Evolutionary conservation across 2,797 vertebrate genomes (phyloP), one percentile per base, ranked within the genome.

Genomic region (Anabas testudineus): DNA sequence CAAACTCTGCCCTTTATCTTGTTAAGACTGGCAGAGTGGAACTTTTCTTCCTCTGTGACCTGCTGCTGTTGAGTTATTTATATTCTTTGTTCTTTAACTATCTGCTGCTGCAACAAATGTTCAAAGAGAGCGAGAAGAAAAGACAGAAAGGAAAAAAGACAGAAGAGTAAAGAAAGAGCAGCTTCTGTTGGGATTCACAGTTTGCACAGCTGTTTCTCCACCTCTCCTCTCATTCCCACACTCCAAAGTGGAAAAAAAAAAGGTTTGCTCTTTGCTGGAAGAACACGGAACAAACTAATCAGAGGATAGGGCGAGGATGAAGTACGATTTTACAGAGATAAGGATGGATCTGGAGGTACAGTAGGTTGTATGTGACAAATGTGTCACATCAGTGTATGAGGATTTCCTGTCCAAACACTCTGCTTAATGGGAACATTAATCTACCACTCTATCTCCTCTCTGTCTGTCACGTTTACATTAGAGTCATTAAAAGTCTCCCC

Each of bases 201-300:
- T 89, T 87, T 90, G 81, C 84, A 78, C 89, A 92, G 89, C 89
- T 92, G 90, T 74, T 72, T 48, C 52, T 37, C 47, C 21, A 12
- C 28, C 51, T 47, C 19, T 56, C n/a, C 24, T 53, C 55, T 49
- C 21, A 10, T 34, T 62, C 49, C 42, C 56, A 34, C 69, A 81
- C 73, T 83, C 76, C 79, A 18, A 41, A 18, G 3, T 13, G 36
- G 13, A 37, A 39, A 39, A 39, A 39, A 15, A 30, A 30, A 36
- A 5, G 14, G 12, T 16, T 16, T 1, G 0, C 10, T 41, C n/a
- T 7, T n/a, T 8, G 9, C 5, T 34, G 15, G 2, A 22, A 15
- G 5, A 13, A 13, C 46, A 12, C 2, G 28, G 30, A 21, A 13
- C 1, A 18, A 41, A 16, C 15, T 15, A 18, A 41, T 18, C 41